A percentile compares a stretch with the other conserved stretches of the same genome.
These are phyloP conservation scores for Dermatemys mawii DNA, from an alignment of 2,113 vertebrate genomes.

Conservation along the genomic window DNA sequence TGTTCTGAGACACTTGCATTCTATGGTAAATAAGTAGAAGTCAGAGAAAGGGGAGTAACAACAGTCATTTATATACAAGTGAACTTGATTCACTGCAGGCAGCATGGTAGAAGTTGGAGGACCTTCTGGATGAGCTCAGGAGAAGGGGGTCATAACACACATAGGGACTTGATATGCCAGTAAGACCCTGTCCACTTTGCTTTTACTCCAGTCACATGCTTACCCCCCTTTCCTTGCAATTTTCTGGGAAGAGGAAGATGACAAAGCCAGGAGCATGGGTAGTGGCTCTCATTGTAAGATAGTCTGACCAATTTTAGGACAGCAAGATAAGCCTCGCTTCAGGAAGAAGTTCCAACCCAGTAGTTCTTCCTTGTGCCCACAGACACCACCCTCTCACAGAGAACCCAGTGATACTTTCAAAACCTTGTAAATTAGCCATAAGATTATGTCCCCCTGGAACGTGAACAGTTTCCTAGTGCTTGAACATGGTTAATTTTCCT, in stretches of 20 bases:
- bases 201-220: neutral
- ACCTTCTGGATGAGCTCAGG: neutral
- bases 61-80: neutral
- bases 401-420: neutral
- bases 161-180: neutral
- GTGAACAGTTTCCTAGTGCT: neutral
- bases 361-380: neutral
- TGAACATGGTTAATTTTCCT: neutral
- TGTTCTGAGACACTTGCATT: neutral
- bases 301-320: neutral
- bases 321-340: rapidly evolving
- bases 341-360: neutral
- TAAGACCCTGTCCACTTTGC: neutral
- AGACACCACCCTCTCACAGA: neutral
- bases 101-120: neutral
- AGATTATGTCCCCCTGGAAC: rapidly evolving
- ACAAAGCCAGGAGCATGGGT: rapidly evolving
- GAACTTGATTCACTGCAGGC: neutral
- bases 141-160: neutral
- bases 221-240: neutral
- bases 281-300: neutral
- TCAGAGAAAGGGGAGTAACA: neutral
- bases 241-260: neutral
- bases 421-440: neutral
- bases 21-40: rapidly evolving